These are phyloP conservation scores for Apis laboriosa DNA, from an alignment of 1,140 invertebrate genomes.

Conservation along the genomic window DNA sequence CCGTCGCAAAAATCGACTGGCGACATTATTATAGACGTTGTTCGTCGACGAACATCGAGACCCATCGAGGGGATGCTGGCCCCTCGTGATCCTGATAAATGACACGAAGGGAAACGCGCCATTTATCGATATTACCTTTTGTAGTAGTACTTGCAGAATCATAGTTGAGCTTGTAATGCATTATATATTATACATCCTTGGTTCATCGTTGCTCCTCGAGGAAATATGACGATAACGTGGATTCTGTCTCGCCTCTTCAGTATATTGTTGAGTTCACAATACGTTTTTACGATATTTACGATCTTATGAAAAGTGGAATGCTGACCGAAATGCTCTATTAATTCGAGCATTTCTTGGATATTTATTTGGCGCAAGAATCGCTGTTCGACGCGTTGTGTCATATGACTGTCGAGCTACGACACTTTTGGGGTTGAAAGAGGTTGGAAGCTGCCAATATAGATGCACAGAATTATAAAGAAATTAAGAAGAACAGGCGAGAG, in stretches of 20 bases:
- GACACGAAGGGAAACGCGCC: slow-evolving; percentile 27
- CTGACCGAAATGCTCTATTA: slow-evolving; percentile 23
- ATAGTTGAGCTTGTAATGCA: slow-evolving; percentile 46
- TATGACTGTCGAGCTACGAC: background rate
- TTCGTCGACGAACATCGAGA: background rate
- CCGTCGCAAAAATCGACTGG: slow-evolving; percentile 35
- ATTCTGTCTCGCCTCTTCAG: background rate
- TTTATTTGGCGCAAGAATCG: background rate
- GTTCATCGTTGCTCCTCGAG: background rate
- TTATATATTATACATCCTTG: slow-evolving; percentile 11
- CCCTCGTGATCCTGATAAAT: slow-evolving; percentile 59
- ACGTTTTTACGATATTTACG: background rate
- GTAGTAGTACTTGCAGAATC: slow-evolving; percentile 50
- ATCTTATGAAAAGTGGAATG: background rate
- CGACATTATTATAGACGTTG: slow-evolving; percentile 10
- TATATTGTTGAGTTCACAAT: too few relatives aligned
- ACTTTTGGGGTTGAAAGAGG: background rate
- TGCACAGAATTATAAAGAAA: too few relatives aligned
- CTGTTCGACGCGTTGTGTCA: background rate
- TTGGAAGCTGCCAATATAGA: too few relatives aligned
- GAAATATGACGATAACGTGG: slow-evolving; percentile 18
- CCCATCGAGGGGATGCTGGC: background rate
- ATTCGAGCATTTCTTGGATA: slow-evolving; percentile 8
- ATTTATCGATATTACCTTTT: slow-evolving; percentile 62
- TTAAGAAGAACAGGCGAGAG: too few relatives aligned